Base-by-base conservation (phyloP, 30 jellyfish, hydroid and myxozoan genomes). In the Hydra vulgaris region DNA sequence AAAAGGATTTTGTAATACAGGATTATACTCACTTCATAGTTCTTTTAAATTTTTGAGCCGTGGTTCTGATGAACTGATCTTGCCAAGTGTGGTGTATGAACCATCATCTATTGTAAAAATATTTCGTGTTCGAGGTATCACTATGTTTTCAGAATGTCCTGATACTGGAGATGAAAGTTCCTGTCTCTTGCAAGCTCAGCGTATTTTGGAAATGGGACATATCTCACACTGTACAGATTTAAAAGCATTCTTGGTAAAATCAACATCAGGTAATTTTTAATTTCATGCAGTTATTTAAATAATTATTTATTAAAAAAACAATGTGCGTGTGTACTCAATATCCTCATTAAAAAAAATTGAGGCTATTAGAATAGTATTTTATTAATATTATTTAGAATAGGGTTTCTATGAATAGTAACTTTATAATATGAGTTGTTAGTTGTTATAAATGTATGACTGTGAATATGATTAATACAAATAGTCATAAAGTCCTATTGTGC, bases 231-330 rank as follows among this genome's bases (percentile, higher is more conserved):
- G 86, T 82, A 85, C 87, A 71, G 95, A 79, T 0, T 69, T 84
- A 84, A 93, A 90, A 67, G 92, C 97, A 8, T 90, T 90, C 69
- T 73, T 90, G 23, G 97, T 90, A 74, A 85, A 78, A 80, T 78
- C 85, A 54, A 78, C 85, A 0, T 52, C 85, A n/a, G 85, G 85
- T 78, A 78, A 71, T 12, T 20, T 71, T 71, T 20, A 25, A 53
- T 71, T 71, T 71, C 20, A 15, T 17, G 26, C 20, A n/a, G 20
- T 17, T 69, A 1, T 69, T 23, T 69, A 69, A 21, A n/a, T n/a
- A n/a, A n/a, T n/a, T n/a, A n/a, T n/a, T n/a, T n/a, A n/a, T n/a
- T n/a, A n/a, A n/a, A n/a, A n/a, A n/a, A n/a, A n/a, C n/a, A n/a
- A n/a, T n/a, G n/a, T n/a, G n/a, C n/a, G n/a, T n/a, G n/a, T n/a